Evolutionary conservation across 2,797 vertebrate species (phyloP).

Genomic region (Kryptopterus vitreolus): DNA sequence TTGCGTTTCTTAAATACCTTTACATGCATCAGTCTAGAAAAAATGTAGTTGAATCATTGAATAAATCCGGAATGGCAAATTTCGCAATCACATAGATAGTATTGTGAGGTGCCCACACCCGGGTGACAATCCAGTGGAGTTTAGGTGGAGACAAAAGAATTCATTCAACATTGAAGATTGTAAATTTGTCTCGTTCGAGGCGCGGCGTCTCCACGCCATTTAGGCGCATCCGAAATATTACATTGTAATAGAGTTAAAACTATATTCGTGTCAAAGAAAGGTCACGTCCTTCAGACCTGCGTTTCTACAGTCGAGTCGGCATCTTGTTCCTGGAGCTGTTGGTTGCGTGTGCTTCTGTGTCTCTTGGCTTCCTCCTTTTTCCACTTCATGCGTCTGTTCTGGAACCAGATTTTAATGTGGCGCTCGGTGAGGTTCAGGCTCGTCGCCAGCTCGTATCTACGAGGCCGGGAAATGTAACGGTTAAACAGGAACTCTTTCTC

Average conservation of each 20-base stretch:
- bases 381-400: conserved; percentile 66
- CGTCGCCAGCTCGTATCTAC: conserved; percentile 60
- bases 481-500: conserved; percentile 65
- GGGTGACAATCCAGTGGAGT: not conserved
- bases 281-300: not conserved
- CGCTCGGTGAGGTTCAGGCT: conserved; percentile 62
- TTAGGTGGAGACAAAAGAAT: not conserved
- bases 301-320: conserved; percentile 1
- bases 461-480: conserved; percentile 60
- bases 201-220: not conserved
- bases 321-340: conserved; percentile 8
- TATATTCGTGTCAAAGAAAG: not conserved
- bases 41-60: not conserved
- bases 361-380: conserved; percentile 61
- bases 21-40: not conserved
- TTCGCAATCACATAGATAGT: not conserved
- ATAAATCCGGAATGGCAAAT: not conserved
- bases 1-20: no score
- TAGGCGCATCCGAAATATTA: conserved; percentile 5
- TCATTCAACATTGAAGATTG: not conserved
- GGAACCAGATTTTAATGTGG: conserved; percentile 67
- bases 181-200: not conserved
- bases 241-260: conserved; percentile 25
- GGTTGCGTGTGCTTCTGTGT: conserved; percentile 1
- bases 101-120: not conserved